phyloP scores from a whole-genome alignment of 2,797 vertebrate species.

The Paratrypauchen microcephalus region DNA sequence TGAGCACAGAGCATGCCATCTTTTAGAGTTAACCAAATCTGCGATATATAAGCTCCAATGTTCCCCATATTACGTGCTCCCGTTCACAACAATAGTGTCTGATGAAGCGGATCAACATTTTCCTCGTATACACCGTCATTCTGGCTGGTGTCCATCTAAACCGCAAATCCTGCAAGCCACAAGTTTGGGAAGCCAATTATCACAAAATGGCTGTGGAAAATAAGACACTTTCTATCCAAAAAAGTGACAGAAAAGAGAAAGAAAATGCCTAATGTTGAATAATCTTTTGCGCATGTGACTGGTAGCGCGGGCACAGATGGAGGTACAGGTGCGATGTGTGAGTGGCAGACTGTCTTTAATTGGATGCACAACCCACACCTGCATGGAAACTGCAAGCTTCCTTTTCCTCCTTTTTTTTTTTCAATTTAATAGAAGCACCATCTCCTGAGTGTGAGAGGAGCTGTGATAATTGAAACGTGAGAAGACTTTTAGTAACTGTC shows the following conservation, averaged over 20 bases:
- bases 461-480: constrained; percentile 6
- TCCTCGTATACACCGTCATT: constrained; percentile 2
- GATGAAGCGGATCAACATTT: not conserved
- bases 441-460: constrained; percentile 26
- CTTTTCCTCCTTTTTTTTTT: not conserved
- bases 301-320: constrained; percentile 27
- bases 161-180: constrained; percentile 7
- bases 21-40: not conserved
- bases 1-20: not conserved
- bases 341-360: constrained; percentile 51
- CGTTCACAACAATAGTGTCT: not conserved
- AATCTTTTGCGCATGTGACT: constrained; percentile 33
- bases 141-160: constrained; percentile 10
- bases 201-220: constrained; percentile 22
- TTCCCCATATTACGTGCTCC: not conserved
- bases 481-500: constrained; percentile 26
- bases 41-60: constrained; percentile 3
- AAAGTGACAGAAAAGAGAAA: constrained; percentile 22
- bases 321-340: constrained; percentile 53
- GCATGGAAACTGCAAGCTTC: constrained; percentile 17
- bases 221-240: constrained; percentile 21
- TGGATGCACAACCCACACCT: constrained; percentile 50
- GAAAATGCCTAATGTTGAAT: constrained; percentile 27
- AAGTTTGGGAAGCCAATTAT: constrained; percentile 35
- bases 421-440: constrained; percentile 38